phyloP scores from a whole-genome alignment of 1,140 invertebrate genomes.

The Manduca sexta region DNA sequence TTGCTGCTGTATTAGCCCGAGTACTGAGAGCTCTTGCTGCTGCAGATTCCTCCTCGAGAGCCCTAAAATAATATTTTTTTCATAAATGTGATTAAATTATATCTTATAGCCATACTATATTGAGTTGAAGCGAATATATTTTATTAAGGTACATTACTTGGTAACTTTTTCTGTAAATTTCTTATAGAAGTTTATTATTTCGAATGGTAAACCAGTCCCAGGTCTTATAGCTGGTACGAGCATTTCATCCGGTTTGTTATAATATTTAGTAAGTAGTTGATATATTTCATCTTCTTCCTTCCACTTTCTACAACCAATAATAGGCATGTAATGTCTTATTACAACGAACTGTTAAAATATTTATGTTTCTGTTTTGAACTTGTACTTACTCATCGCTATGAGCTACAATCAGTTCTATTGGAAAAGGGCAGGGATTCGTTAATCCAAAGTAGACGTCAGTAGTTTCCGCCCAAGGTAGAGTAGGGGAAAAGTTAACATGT shows the following conservation, averaged over 20 bases:
- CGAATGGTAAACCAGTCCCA: slow-evolving; percentile 36
- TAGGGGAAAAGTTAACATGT: slow-evolving; percentile 46
- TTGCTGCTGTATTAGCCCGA: slow-evolving; percentile 10
- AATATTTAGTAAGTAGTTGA: slow-evolving; percentile 53
- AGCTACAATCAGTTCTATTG: slow-evolving; percentile 59
- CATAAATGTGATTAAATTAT: not conserved
- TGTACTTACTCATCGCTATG: slow-evolving; percentile 56
- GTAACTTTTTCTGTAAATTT: slow-evolving; percentile 41
- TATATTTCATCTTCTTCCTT: slow-evolving; percentile 57
- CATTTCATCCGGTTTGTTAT: slow-evolving; percentile 58
- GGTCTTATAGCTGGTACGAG: slow-evolving; percentile 47
- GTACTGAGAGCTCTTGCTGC: slow-evolving; percentile 19
- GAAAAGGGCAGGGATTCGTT: slow-evolving; percentile 62
- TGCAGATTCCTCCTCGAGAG: slow-evolving; percentile 36
- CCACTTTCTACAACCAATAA: slow-evolving; percentile 55
- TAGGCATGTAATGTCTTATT: too few relatives aligned
- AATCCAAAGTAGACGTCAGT: slow-evolving; percentile 55
- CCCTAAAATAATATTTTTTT: slow-evolving; percentile 20
- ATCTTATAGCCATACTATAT: not conserved
- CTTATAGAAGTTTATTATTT: slow-evolving; percentile 41
- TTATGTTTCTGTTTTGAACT: not conserved
- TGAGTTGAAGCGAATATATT: not conserved
- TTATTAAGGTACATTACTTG: too few relatives aligned
- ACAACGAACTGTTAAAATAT: not conserved
- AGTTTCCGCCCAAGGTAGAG: slow-evolving; percentile 55